Base-by-base conservation (phyloP, 2,797 vertebrate species). In the Arctocebus calabarensis region DNA sequence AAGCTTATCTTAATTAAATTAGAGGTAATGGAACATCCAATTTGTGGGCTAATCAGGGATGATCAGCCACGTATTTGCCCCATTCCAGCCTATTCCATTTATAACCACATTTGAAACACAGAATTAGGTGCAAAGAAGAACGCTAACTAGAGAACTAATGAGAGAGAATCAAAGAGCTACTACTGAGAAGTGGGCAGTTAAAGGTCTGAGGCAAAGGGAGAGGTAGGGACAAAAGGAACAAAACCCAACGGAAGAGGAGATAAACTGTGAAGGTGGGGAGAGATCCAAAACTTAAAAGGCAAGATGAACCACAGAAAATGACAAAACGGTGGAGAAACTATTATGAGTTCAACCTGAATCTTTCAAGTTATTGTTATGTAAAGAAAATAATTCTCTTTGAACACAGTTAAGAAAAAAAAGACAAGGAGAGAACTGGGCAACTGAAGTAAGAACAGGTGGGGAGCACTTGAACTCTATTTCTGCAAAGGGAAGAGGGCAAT, bases 1-100 rank as follows among this genome's bases (percentile, higher is more conserved):
- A 25, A 94, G 37, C 78, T 94, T 87, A 94, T 59, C 88, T 93
- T 94, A 91, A 95, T 95, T 86, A 92, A 40, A 94, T 86, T 70
- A 82, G 75, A 92, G 85, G 79, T 78, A 92, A 96, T 43, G 83
- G 74, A 77, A 81, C 8, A 90, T 70, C 71, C 73, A 88, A 91
- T 93, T 52, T 93, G 83, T 77, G 59, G 32, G 75, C 62, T 94
- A 84, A 94, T 87, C 77, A 79, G 78, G 57, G 71, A 57, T 73
- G 84, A 94, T 82, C 61, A 84, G 62, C 59, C 16, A 40, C 74
- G 55, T 37, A 84, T 52, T 70, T 95, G 93, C 57, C 96, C 71
- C 45, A 10, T 62, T 83, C 62, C 40, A 90, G 70, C 32, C 89
- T 68, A 48, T 71, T 96, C 45, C 13, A 37, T 90, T 85, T 45